Evolutionary conservation across 2,113 vertebrate genomes (phyloP).

Genomic region (Podiceps cristatus): DNA sequence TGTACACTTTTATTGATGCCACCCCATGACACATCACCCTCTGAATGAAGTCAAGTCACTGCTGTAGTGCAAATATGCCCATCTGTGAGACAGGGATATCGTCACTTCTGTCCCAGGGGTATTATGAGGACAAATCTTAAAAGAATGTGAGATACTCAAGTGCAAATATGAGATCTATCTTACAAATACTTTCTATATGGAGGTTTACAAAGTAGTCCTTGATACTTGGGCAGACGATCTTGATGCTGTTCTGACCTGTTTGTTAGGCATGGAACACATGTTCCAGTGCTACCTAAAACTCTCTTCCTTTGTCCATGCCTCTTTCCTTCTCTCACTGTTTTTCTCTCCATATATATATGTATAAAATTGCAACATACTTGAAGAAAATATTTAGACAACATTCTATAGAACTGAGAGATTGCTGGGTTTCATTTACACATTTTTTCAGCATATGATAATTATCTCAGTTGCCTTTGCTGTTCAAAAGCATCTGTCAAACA

Average conservation of each 20-base stretch:
- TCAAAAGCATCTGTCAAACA: not conserved
- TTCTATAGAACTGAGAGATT: not conserved
- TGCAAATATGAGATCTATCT: not conserved
- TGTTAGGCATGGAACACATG: not conserved
- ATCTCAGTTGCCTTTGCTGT: not conserved
- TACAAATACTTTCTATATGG: not conserved
- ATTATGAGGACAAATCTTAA: not conserved
- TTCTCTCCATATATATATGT: not conserved
- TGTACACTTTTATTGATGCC: not conserved
- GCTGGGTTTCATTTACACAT: not conserved
- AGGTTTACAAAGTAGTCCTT: not conserved
- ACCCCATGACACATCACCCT: not conserved
- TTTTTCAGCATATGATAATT: not conserved
- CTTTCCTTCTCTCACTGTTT: not conserved
- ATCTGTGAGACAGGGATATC: not conserved
- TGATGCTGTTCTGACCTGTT: not conserved
- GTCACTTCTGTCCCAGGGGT: not conserved
- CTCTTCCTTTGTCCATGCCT: not conserved
- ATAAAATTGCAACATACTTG: not conserved
- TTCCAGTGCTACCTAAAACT: not conserved
- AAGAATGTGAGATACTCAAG: not conserved
- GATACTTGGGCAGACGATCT: not conserved
- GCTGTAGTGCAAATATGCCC: no score
- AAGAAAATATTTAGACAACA: not conserved
- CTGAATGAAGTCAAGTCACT: not conserved